Percentiles rank a stretch among this genome's conserved stretches.
These are phyloP conservation scores for Syrphus vitripennis DNA, from an alignment of 2,888 invertebrate species.

Conservation along the genomic window DNA sequence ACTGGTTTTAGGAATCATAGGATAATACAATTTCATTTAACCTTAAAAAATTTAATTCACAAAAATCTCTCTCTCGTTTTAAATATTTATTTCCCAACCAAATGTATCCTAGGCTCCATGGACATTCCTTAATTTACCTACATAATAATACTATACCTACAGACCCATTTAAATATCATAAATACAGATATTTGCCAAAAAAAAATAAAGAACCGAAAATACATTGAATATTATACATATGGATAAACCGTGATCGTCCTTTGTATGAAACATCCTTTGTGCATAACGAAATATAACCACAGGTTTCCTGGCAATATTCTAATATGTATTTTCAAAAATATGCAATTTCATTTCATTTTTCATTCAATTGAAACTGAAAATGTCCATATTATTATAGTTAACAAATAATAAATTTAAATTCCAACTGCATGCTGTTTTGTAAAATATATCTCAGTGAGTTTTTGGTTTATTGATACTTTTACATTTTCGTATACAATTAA, in stretches of 20 bases:
- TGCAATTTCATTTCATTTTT: conserved; percentile 21
- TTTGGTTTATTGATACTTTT: not conserved
- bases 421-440: not conserved
- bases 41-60: not conserved
- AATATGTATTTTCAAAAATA: conserved; percentile 9
- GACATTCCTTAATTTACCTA: not conserved
- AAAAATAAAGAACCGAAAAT: not conserved
- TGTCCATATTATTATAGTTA: no score
- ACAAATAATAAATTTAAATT: conserved; percentile 10
- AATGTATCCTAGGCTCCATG: not conserved
- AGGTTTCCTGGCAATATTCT: conserved; percentile 11
- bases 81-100: not conserved
- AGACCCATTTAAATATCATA: not conserved
- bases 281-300: conserved; percentile 36
- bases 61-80: not conserved
- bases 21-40: not conserved
- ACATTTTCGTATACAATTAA: not conserved
- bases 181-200: not conserved
- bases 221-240: not conserved
- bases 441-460: not conserved
- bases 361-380: conserved; percentile 17
- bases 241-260: not conserved
- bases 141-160: not conserved
- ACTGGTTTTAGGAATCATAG: not conserved
- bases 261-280: not conserved